Conservation (phyloP, 1,140 invertebrate genomes). For the Drosophila santomea region DNA sequence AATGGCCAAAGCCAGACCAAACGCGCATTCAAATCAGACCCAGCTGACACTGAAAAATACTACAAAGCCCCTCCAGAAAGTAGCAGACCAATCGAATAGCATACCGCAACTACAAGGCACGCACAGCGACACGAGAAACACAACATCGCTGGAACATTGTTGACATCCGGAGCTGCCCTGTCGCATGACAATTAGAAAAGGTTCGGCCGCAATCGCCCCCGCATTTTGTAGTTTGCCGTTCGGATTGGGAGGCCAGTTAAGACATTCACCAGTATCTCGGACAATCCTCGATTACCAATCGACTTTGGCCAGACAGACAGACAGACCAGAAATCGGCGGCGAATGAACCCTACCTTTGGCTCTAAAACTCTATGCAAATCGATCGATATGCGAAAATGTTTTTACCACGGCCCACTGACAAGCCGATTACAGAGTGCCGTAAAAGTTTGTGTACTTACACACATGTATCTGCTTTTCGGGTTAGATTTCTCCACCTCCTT, state of each 20-base stretch:
- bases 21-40: slow-evolving; percentile 76
- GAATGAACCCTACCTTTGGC: slow-evolving; percentile 46
- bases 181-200: slow-evolving; percentile 78
- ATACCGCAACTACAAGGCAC: slow-evolving; percentile 54
- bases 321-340: slow-evolving; percentile 1
- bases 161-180: slow-evolving; percentile 69
- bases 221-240: not conserved
- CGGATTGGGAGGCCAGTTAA: slow-evolving; percentile 24
- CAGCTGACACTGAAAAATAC: slow-evolving; percentile 45
- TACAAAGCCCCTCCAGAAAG: slow-evolving; percentile 2
- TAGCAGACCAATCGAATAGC: slow-evolving; percentile 37
- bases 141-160: slow-evolving; percentile 39
- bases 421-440: slow-evolving; percentile 15
- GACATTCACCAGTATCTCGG: slow-evolving; percentile 37
- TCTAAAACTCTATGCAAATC: slow-evolving; percentile 49
- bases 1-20: slow-evolving; percentile 59
- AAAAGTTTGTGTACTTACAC: slow-evolving; percentile 13
- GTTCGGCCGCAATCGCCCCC: slow-evolving; percentile 32
- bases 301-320: slow-evolving; percentile 21
- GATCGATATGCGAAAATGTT: slow-evolving; percentile 50
- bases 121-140: slow-evolving; percentile 45
- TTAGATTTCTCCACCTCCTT: slow-evolving; percentile 17
- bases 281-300: slow-evolving; percentile 33
- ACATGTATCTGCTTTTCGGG: slow-evolving; percentile 6
- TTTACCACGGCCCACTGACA: slow-evolving; percentile 20